Conservation (phyloP, 2,888 invertebrate genomes). For the Sphinx pinastri region DNA sequence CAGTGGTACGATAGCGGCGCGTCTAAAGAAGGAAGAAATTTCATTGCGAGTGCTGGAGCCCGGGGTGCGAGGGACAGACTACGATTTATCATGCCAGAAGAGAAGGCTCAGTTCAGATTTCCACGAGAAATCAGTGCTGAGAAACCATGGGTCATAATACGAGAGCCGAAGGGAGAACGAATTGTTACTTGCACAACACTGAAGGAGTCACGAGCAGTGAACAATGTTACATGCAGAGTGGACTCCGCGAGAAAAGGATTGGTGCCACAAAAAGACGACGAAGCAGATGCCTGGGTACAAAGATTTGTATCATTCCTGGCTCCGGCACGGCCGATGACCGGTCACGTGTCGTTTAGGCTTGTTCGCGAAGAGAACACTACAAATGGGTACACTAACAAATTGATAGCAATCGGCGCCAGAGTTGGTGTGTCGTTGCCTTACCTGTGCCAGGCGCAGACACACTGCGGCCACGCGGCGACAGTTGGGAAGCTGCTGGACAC, state of each 20-base stretch:
- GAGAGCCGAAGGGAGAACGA: conserved; percentile 90
- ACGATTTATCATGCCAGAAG: conserved; percentile 88
- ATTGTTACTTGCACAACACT: conserved; percentile 92
- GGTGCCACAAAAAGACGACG: conserved; percentile 87
- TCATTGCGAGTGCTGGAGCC: conserved; percentile 90
- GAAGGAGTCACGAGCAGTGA: conserved; percentile 90
- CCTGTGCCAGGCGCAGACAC: conserved; percentile 88
- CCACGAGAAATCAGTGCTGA: conserved; percentile 89
- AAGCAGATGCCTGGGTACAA: conserved; percentile 89
- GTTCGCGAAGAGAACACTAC: conserved; percentile 84
- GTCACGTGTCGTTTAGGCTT: conserved; percentile 91
- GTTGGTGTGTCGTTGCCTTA: conserved; percentile 92
- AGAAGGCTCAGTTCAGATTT: conserved; percentile 86
- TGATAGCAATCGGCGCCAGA: conserved; percentile 85
- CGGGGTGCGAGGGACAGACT: conserved; percentile 89
- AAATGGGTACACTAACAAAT: conserved; percentile 67
- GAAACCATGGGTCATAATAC: conserved; percentile 91
- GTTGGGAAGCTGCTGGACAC: conserved; percentile 86
- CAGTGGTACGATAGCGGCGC: conserved; percentile 87
- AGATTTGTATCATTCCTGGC: conserved; percentile 87
- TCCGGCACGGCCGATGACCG: conserved; percentile 87
- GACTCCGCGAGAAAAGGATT: conserved; percentile 87
- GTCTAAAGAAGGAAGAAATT: conserved; percentile 85
- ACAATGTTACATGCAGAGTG: conserved; percentile 91
- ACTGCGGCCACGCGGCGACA: conserved; percentile 85